phyloP scores from a whole-genome alignment of 2,113 vertebrate genomes.

The Salminus brasiliensis region DNA sequence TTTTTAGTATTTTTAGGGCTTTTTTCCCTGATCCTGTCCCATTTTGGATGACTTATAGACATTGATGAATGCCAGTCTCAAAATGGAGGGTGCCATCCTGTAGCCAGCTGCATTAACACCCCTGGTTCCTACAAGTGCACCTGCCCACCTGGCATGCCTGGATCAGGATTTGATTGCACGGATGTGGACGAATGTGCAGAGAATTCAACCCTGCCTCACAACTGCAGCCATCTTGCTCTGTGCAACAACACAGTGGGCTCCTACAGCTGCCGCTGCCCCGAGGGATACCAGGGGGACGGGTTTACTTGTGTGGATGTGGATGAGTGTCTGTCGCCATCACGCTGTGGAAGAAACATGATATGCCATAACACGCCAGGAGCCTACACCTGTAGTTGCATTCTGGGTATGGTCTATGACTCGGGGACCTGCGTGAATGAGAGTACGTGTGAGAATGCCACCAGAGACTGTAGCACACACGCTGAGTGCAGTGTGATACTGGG shows the following conservation, averaged over 20 bases:
- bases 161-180: slow-evolving; percentile 75
- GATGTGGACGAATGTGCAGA: slow-evolving; percentile 79
- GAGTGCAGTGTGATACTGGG: slow-evolving; percentile 65
- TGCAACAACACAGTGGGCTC: slow-evolving; percentile 77
- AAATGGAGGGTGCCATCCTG: slow-evolving; percentile 79
- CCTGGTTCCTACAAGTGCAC: slow-evolving; percentile 74
- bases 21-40: slow-evolving; percentile 78
- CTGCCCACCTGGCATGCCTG: slow-evolving; percentile 74
- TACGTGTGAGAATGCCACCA: slow-evolving; percentile 65
- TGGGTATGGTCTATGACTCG: slow-evolving; percentile 60
- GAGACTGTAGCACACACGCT: slow-evolving; percentile 65
- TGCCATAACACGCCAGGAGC: slow-evolving; percentile 77
- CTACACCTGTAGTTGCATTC: slow-evolving; percentile 72
- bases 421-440: slow-evolving; percentile 72
- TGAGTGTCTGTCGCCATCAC: slow-evolving; percentile 68
- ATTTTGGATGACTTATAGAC: slow-evolving; percentile 88
- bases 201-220: slow-evolving; percentile 61
- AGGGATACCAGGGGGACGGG: slow-evolving; percentile 76
- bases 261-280: slow-evolving; percentile 72
- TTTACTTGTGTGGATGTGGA: slow-evolving; percentile 75
- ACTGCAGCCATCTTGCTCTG: slow-evolving; percentile 71
- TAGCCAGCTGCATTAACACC: slow-evolving; percentile 75
- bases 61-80: slow-evolving; percentile 83
- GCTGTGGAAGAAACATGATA: slow-evolving; percentile 72
- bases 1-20: slow-evolving; percentile 60